Conservation (phyloP, 2,113 vertebrate genomes). For the Synchiropus splendidus region DNA sequence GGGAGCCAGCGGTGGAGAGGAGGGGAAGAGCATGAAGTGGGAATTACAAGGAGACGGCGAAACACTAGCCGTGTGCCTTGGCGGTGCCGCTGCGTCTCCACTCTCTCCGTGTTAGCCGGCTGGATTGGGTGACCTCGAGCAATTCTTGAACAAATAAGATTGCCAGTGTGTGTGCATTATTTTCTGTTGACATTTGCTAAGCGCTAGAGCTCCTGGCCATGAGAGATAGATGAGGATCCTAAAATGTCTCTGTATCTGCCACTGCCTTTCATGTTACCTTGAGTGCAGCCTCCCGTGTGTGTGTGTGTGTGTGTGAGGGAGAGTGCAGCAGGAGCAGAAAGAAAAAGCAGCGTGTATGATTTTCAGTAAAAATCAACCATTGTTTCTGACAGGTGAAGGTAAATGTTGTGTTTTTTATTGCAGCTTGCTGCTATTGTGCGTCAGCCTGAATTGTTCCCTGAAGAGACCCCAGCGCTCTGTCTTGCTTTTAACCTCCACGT, state of each 20-base stretch:
- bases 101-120: slow-evolving; percentile 33
- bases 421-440: slow-evolving; percentile 1
- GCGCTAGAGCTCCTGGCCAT: slow-evolving; percentile 67
- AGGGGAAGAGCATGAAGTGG: slow-evolving; percentile 11
- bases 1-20: slow-evolving; percentile 5
- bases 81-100: slow-evolving; percentile 21
- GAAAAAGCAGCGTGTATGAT: slow-evolving; percentile 45
- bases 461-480: too few species aligned
- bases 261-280: slow-evolving; percentile 66
- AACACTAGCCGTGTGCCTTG: slow-evolving; percentile 4
- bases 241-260: slow-evolving; percentile 65
- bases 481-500: too few species aligned
- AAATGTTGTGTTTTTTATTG: slow-evolving; percentile 31
- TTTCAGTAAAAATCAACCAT: slow-evolving; percentile 38
- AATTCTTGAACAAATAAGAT: slow-evolving; percentile 76
- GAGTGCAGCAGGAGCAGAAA: slow-evolving; percentile 6
- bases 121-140: slow-evolving; percentile 70
- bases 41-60: slow-evolving; percentile 25
- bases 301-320: slow-evolving; percentile 5
- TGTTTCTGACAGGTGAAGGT: slow-evolving; percentile 51
- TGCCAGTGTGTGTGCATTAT: slow-evolving; percentile 72
- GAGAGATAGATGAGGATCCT: slow-evolving; percentile 68
- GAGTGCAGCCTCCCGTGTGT: slow-evolving; percentile 30
- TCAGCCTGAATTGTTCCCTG: too few species aligned
- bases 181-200: slow-evolving; percentile 78